Base-by-base conservation (phyloP, 2,113 vertebrate species). In the Dunckerocampus dactyliophorus region DNA sequence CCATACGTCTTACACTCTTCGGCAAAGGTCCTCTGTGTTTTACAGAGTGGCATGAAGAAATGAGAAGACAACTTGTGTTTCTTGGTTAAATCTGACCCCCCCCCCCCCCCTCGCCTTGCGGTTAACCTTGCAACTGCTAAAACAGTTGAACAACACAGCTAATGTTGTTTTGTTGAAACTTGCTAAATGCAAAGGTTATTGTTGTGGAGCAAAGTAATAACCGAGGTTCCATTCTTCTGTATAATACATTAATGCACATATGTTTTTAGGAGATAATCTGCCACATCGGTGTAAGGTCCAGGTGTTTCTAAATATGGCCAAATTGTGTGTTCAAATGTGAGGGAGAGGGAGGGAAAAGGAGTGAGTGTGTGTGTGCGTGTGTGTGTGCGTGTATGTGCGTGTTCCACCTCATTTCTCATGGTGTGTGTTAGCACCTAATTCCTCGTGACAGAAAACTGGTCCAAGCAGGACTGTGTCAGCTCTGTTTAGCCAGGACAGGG, bases 401-500 rank as follows among this genome's bases (percentile, higher is more conserved):
- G 42, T 14, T 65, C 53, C 28, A 55, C 60, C 57, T 71, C 69
- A 76, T 80, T 77, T 82, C 75, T 81, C 67, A 71, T 49, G n/a
- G 63, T 77, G 71, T 80, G 72, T 82, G 71, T 85, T 85, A 84
- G 50, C 55, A 66, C 76, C 79, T 88, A 89, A 90, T 90, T 83
- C 81, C 70, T 69, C 77, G 72, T 73, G 85, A 85, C 86, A 87
- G 80, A 84, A 82, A 80, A 72, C 77, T 77, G 81, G 78, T 82
- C 67, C 58, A 59, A 79, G 63, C 80, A 76, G 62, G 56, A 69
- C 62, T 64, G 79, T 90, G 89, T 89, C 89, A 87, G 63, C 75
- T 90, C 77, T 79, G 82, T 64, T 91, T 90, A 90, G 81, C 62
- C 49, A 39, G 81, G 84, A 89, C 83, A 86, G 72, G 79, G 68